These are phyloP conservation scores for Nephrotoma flavescens DNA, from an alignment of 2,888 invertebrate species.

Conservation along the genomic window DNA sequence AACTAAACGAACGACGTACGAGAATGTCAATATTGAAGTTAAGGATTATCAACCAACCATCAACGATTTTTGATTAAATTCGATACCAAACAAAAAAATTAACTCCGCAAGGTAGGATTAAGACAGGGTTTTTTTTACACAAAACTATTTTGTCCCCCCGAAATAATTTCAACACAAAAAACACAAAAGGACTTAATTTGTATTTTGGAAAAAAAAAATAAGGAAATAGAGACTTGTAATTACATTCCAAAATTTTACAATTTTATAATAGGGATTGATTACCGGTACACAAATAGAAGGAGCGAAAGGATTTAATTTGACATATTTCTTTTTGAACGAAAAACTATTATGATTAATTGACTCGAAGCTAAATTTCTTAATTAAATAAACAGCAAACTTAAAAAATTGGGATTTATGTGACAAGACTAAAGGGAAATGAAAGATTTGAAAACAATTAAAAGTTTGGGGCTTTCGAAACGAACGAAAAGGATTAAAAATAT, in stretches of 20 bases:
- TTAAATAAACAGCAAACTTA: not conserved
- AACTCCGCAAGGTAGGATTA: not conserved
- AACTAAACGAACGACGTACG: not conserved
- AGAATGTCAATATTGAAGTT: not conserved
- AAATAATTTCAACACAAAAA: not conserved
- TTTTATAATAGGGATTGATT: not conserved
- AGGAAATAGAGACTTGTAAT: not conserved
- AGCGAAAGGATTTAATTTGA: not conserved
- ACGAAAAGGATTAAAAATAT: not conserved
- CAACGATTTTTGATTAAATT: not conserved
- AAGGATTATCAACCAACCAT: constrained; percentile 3
- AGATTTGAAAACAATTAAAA: not conserved
- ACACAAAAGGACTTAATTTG: not conserved
- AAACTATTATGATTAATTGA: not conserved
- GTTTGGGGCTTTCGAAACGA: not conserved
- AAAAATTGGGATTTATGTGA: not conserved
- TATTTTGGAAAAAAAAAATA: not conserved
- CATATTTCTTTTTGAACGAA: not conserved
- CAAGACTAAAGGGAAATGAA: not conserved
- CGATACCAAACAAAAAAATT: not conserved
- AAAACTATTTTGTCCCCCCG: not conserved
- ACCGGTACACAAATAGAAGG: not conserved
- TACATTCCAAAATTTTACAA: not conserved
- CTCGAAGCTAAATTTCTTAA: not conserved
- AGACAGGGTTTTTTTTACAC: not conserved